Conservation (phyloP, 2,113 vertebrate species). For the Pollimyrus isidori region DNA sequence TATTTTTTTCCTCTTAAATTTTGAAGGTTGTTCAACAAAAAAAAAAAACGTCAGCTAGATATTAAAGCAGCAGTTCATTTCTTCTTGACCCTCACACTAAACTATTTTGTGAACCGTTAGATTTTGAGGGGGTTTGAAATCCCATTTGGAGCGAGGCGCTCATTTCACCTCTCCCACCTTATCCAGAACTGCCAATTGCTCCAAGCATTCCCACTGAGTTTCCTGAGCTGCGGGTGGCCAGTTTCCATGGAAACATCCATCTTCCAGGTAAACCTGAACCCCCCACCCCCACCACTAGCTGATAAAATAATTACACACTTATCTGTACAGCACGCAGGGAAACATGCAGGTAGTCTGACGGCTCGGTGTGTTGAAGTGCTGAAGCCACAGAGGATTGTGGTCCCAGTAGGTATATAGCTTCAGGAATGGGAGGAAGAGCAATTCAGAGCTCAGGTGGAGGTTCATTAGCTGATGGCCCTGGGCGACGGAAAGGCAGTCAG, state of each 20-base stretch:
- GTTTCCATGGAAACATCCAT: slow-evolving; percentile 39
- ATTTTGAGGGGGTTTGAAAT: slow-evolving; percentile 23
- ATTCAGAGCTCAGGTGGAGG: background rate
- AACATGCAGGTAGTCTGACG: slow-evolving; percentile 12
- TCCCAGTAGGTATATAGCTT: background rate
- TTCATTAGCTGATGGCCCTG: background rate
- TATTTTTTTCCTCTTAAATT: background rate
- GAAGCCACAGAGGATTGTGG: background rate
- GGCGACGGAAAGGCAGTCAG: background rate
- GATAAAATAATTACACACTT: slow-evolving; percentile 34
- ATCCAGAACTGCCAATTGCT: slow-evolving; percentile 12
- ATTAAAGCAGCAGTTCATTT: slow-evolving; percentile 22
- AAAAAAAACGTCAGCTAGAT: background rate
- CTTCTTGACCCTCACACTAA: slow-evolving; percentile 23
- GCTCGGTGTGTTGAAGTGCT: slow-evolving; percentile 20
- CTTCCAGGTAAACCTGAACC: slow-evolving; percentile 22
- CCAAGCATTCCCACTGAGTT: slow-evolving; percentile 26
- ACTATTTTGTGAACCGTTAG: slow-evolving; percentile 16
- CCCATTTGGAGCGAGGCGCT: slow-evolving; percentile 16
- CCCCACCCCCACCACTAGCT: slow-evolving; percentile 4
- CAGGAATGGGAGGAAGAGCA: background rate
- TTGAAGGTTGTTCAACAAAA: background rate
- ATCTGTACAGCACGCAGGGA: slow-evolving; percentile 23
- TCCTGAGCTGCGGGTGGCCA: slow-evolving; percentile 8
- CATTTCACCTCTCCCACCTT: background rate